Percentiles rank a stretch among this genome's conserved stretches.
These are phyloP conservation scores for Enteromius unitaeniatus DNA, from an alignment of 2,797 vertebrate genomes.

Conservation along the genomic window DNA sequence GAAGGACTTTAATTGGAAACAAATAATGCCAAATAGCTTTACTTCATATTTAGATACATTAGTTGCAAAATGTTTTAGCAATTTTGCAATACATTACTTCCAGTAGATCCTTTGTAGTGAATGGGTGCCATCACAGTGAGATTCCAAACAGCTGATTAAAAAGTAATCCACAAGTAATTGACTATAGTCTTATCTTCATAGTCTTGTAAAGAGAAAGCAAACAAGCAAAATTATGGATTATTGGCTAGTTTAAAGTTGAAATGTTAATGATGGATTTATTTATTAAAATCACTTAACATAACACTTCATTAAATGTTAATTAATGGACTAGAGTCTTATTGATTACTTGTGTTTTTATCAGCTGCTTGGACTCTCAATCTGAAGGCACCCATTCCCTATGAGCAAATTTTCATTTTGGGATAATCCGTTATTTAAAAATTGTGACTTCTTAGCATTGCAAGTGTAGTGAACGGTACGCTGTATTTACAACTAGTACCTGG, in stretches of 20 bases:
- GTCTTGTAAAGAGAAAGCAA: background rate
- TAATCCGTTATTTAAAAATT: background rate
- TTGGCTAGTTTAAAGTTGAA: too few species aligned
- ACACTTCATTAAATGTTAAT: background rate
- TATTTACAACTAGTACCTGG: constrained; percentile 76
- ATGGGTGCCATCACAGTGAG: background rate
- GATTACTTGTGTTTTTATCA: background rate
- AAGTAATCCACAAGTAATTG: background rate
- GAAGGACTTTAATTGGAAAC: background rate
- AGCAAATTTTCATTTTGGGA: background rate
- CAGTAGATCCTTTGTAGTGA: background rate
- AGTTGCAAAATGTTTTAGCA: background rate
- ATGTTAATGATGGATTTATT: background rate
- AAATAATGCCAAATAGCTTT: background rate
- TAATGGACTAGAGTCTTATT: background rate
- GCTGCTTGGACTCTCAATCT: background rate
- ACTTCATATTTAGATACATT: background rate
- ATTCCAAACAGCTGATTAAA: background rate
- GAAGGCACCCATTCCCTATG: background rate
- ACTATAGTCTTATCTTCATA: background rate
- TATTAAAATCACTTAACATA: background rate
- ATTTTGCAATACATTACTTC: background rate
- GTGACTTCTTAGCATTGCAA: background rate
- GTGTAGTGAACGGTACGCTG: background rate
- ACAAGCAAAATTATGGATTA: background rate